A percentile compares a stretch with the other conserved stretches of the same genome.
Evolutionary conservation across 2,797 vertebrate genomes (phyloP).

Genomic region (Mycteria americana): DNA sequence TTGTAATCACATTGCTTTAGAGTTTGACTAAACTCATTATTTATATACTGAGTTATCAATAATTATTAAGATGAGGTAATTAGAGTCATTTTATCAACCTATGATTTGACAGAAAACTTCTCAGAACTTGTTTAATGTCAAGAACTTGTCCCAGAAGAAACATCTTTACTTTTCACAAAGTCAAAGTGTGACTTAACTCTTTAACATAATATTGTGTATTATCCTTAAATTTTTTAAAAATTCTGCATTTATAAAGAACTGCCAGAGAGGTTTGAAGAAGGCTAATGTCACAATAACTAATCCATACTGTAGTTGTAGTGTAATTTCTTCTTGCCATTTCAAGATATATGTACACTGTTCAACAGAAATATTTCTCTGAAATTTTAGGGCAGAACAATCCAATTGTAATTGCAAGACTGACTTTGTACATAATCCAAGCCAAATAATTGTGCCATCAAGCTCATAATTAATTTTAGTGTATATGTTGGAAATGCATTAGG

Average conservation of each 20-base stretch:
- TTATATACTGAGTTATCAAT: neutral
- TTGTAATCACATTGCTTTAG: neutral
- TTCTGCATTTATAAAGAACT: neutral
- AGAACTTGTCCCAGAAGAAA: neutral
- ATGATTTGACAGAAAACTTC: neutral
- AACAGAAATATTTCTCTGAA: neutral
- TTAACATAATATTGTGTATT: neutral
- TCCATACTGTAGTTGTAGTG: neutral
- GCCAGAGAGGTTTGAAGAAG: neutral
- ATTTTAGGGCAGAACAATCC: neutral
- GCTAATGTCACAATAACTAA: neutral
- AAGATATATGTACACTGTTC: neutral
- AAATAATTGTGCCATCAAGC: neutral
- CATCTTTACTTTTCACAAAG: neutral
- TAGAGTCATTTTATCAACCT: neutral
- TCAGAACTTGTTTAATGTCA: neutral
- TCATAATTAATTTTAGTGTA: neutral
- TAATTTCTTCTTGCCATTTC: neutral
- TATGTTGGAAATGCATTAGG: neutral
- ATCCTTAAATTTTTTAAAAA: neutral
- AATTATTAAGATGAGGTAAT: neutral
- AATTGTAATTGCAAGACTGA: neutral
- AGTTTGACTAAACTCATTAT: neutral
- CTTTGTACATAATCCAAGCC: neutral
- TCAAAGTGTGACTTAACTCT: neutral